phyloP scores from a whole-genome alignment of 2,888 invertebrate species.

The Empis livida region DNA sequence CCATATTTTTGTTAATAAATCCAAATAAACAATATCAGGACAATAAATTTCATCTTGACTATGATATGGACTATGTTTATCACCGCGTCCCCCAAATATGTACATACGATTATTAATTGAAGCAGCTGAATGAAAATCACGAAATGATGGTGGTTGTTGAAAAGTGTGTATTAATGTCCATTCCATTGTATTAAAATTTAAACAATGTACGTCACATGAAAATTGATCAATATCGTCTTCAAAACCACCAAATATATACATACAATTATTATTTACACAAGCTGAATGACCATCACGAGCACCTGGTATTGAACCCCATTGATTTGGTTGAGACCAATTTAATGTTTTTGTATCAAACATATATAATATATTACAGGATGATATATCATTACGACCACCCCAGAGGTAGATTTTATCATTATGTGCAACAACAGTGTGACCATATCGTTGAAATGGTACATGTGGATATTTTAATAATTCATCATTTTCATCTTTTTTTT shows the following conservation, averaged over 20 bases:
- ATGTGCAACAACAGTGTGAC: conserved; percentile 79
- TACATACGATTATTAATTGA: conserved; percentile 69
- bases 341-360: conserved; percentile 63
- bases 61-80: conserved; percentile 49
- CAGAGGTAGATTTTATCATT: conserved; percentile 64
- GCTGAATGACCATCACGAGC: conserved; percentile 88
- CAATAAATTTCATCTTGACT: conserved; percentile 64
- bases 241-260: conserved; percentile 88
- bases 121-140: conserved; percentile 83
- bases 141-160: conserved; percentile 54
- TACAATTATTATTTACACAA: conserved; percentile 60
- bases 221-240: conserved; percentile 72
- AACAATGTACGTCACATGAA: conserved; percentile 62
- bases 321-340: conserved; percentile 52
- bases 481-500: conserved; percentile 39
- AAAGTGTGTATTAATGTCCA: conserved; percentile 54
- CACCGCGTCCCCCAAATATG: conserved; percentile 80
- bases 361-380: conserved; percentile 62
- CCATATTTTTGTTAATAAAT: conserved; percentile 61
- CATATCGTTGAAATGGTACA: conserved; percentile 42
- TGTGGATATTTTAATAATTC: conserved; percentile 33
- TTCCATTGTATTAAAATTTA: conserved; percentile 57
- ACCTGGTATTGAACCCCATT: conserved; percentile 58
- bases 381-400: conserved; percentile 82
- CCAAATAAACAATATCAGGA: conserved; percentile 60